Evolutionary conservation across 1,140 invertebrate genomes (phyloP).

Genomic region (Bombus waltoni): DNA sequence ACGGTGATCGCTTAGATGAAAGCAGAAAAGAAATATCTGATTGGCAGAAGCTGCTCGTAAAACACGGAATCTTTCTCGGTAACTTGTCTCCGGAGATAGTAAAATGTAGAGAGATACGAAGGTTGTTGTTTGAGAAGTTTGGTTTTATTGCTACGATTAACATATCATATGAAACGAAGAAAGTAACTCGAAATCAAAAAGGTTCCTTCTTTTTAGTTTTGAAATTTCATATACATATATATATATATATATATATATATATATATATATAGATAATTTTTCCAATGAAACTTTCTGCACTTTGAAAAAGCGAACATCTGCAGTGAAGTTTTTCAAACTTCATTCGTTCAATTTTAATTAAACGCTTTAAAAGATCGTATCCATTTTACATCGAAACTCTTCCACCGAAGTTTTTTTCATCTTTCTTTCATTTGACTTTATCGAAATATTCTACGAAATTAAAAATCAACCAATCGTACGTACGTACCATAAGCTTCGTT

Average conservation of each 20-base stretch:
- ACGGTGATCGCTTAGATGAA: not conserved
- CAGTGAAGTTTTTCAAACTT: not conserved
- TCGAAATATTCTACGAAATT: not conserved
- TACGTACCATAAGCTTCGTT: not conserved
- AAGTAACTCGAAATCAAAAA: not conserved
- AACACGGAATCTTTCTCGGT: not conserved
- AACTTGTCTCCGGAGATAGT: not conserved
- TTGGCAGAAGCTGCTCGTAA: not conserved
- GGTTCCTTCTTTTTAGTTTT: not conserved
- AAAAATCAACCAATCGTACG: not conserved
- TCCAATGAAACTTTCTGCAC: not conserved
- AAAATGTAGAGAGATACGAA: not conserved
- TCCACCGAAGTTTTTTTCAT: not conserved
- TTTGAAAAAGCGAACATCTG: too few relatives aligned
- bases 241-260: not conserved
- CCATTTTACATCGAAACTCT: not conserved
- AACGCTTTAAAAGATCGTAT: too few relatives aligned
- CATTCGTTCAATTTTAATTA: not conserved
- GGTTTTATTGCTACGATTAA: not conserved
- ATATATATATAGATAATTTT: not conserved
- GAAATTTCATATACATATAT: not conserved
- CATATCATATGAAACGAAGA: too few relatives aligned
- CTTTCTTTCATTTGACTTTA: not conserved
- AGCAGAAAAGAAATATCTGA: not conserved
- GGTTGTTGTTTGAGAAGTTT: not conserved